Percentiles rank a stretch among this genome's conserved stretches.
These are phyloP conservation scores for Hydrozoanthus gracilis DNA, from an alignment of 92 coral and sea anemone genomes.

Conservation along the genomic window DNA sequence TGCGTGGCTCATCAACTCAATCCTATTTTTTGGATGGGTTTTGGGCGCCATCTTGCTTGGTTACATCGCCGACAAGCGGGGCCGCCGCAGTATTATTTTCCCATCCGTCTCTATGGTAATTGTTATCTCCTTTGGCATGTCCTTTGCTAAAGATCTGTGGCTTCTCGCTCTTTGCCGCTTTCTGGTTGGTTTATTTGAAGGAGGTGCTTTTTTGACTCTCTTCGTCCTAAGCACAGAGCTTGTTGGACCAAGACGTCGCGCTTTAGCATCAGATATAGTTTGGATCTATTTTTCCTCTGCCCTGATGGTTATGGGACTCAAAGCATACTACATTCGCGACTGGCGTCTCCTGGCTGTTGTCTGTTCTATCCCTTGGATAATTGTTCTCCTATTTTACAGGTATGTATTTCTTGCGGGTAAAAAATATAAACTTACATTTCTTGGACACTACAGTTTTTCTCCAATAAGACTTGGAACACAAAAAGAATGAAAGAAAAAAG, in stretches of 20 bases:
- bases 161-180: constrained; percentile 72
- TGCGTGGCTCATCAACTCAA: constrained; percentile 76
- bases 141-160: constrained; percentile 61
- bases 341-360: constrained; percentile 86
- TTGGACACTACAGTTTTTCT: too few relatives aligned
- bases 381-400: constrained; percentile 79
- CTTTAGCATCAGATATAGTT: constrained; percentile 75
- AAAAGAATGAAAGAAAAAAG: too few relatives aligned
- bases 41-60: constrained; percentile 71
- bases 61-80: constrained; percentile 64
- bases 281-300: constrained; percentile 79
- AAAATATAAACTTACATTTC: too few relatives aligned
- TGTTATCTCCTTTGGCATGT: constrained; percentile 50
- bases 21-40: constrained; percentile 76
- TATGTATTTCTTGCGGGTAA: neutral
- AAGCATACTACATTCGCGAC: constrained; percentile 80
- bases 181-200: constrained; percentile 78
- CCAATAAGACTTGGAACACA: too few relatives aligned
- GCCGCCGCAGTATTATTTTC: constrained; percentile 71
- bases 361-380: constrained; percentile 79
- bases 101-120: constrained; percentile 53
- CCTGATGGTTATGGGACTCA: constrained; percentile 70
- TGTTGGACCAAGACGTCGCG: constrained; percentile 85
- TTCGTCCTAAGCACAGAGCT: constrained; percentile 88
- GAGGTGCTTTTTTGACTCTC: constrained; percentile 80